Percentiles rank a stretch among this genome's conserved stretches.
Conservation (phyloP, 2,888 invertebrate species). For the Ichneumon xanthorius region DNA sequence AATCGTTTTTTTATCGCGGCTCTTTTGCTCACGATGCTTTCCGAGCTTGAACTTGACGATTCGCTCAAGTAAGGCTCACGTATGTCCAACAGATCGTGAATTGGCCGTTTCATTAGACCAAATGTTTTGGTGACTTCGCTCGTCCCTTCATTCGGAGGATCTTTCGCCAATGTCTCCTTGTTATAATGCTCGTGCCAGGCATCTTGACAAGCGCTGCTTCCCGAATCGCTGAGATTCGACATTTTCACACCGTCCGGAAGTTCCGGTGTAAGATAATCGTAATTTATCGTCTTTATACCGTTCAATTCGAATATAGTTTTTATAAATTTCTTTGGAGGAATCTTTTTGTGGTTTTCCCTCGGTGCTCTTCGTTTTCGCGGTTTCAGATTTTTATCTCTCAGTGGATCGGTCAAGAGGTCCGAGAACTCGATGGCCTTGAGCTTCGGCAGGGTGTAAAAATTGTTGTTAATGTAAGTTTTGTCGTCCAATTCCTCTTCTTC, state of each 20-base stretch:
- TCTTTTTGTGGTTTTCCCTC: neutral
- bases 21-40: neutral
- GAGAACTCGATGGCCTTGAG: conserved; percentile 50
- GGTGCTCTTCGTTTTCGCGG: neutral
- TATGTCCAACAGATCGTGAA: conserved; percentile 15
- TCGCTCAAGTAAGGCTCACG: conserved; percentile 53
- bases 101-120: no score
- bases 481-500: conserved; percentile 3
- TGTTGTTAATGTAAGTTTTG: conserved; percentile 3
- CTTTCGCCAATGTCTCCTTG: conserved; percentile 40
- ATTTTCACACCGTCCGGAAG: conserved; percentile 55
- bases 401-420: conserved; percentile 34
- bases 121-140: neutral
- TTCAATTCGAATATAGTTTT: conserved; percentile 72
- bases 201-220: conserved; percentile 43
- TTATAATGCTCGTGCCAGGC: neutral
- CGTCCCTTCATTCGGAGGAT: conserved; percentile 12
- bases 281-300: conserved; percentile 75
- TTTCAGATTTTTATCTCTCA: neutral
- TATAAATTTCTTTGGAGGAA: conserved; percentile 13
- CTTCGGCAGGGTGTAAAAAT: conserved; percentile 32
- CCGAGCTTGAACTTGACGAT: conserved; percentile 54
- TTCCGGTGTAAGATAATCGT: conserved; percentile 65
- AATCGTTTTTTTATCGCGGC: neutral
- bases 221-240: conserved; percentile 72